Percentiles rank a stretch among this genome's conserved stretches.
Evolutionary conservation across 1,140 invertebrate genomes (phyloP).

Genomic region (Plodia interpunctella): DNA sequence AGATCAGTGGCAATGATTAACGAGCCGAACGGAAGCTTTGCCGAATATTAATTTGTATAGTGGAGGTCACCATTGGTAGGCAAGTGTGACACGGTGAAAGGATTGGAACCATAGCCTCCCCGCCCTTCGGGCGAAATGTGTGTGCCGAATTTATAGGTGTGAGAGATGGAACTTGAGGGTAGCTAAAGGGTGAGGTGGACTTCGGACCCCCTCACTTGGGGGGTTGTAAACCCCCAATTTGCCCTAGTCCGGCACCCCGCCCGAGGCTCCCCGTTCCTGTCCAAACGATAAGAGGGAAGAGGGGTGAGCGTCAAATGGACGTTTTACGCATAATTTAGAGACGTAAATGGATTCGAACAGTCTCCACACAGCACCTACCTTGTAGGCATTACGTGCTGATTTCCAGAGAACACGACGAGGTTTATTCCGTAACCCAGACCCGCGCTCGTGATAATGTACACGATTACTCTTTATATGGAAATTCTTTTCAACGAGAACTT

Average conservation of each 20-base stretch:
- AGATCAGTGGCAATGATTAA: slow-evolving; percentile 65
- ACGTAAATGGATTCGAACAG: slow-evolving; percentile 74
- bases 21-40: slow-evolving; percentile 68
- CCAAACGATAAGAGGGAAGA: slow-evolving; percentile 75
- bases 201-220: slow-evolving; percentile 67
- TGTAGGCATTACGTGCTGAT: slow-evolving; percentile 37
- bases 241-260: slow-evolving; percentile 73
- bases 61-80: slow-evolving; percentile 63
- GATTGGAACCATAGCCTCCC: slow-evolving; percentile 62
- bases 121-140: slow-evolving; percentile 60
- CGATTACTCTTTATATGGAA: too few relatives aligned
- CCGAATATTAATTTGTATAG: slow-evolving; percentile 74
- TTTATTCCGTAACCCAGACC: not conserved
- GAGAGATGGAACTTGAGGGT: slow-evolving; percentile 75
- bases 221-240: slow-evolving; percentile 61
- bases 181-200: slow-evolving; percentile 74
- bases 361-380: slow-evolving; percentile 62
- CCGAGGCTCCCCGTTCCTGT: slow-evolving; percentile 68
- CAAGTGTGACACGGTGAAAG: slow-evolving; percentile 73
- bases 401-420: slow-evolving; percentile 16
- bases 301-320: slow-evolving; percentile 73
- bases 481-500: too few relatives aligned
- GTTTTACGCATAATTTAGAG: slow-evolving; percentile 76
- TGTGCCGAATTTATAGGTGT: slow-evolving; percentile 75
- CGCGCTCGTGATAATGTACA: too few relatives aligned